phyloP scores from a whole-genome alignment of 2,113 vertebrate genomes.

The Rhineura floridana region DNA sequence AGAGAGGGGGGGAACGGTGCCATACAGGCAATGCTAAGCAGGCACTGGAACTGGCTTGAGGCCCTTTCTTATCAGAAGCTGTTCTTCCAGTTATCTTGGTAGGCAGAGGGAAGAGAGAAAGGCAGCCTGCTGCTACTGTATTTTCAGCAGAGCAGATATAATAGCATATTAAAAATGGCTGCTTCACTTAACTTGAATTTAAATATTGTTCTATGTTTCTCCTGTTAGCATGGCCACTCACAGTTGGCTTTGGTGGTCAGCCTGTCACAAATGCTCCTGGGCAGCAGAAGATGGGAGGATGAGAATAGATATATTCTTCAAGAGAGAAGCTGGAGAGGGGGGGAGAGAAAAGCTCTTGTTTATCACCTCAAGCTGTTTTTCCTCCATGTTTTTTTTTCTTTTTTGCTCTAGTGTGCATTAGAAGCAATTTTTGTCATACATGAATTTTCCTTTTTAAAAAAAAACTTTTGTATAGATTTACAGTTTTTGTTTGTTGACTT shows the following conservation, averaged over 20 bases:
- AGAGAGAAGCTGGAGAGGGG: background rate
- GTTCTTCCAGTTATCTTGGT: background rate
- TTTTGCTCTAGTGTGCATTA: background rate
- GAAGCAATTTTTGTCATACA: background rate
- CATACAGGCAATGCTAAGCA: background rate
- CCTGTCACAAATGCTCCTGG: background rate
- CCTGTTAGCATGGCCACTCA: slow-evolving; percentile 2
- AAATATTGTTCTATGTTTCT: slow-evolving; percentile 11
- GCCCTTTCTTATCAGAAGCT: background rate
- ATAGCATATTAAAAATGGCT: background rate
- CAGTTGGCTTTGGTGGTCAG: background rate
- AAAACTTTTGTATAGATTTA: background rate
- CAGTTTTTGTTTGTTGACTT: background rate
- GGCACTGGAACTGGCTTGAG: background rate
- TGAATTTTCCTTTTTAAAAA: background rate
- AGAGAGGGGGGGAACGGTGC: background rate
- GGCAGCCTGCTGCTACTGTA: background rate
- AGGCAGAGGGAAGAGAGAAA: slow-evolving; percentile 1
- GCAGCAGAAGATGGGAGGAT: background rate
- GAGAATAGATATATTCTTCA: slow-evolving; percentile 19
- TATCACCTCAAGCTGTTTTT: background rate
- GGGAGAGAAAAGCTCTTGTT: background rate
- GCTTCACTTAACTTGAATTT: background rate
- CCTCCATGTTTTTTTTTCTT: background rate
- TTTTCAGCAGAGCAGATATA: slow-evolving; percentile 23